A percentile compares a stretch with the other conserved stretches of the same genome.
Conservation (phyloP, 1,140 invertebrate genomes). For the Rhyzopertha dominica region DNA sequence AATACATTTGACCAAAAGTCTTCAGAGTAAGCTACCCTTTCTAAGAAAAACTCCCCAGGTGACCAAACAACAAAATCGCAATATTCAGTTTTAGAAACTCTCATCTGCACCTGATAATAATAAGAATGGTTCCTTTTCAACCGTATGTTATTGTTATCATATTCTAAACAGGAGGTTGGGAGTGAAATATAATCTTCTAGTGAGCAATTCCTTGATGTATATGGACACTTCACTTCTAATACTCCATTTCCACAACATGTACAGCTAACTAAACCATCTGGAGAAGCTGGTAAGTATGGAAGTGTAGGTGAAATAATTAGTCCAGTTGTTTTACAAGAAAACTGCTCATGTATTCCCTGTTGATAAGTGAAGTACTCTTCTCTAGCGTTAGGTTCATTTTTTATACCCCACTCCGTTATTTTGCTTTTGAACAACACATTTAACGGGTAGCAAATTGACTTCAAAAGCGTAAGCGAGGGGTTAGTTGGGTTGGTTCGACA, state of each 20-base stretch:
- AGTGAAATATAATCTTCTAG: constrained; percentile 1
- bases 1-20: constrained; percentile 8
- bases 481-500: not conserved
- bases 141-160: constrained; percentile 1
- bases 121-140: not conserved
- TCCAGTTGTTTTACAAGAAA: not conserved
- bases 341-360: constrained; percentile 1
- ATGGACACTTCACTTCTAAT: not conserved
- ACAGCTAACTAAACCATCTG: constrained; percentile 5
- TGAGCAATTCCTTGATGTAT: not conserved
- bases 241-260: not conserved
- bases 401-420: not conserved
- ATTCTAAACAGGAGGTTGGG: not conserved
- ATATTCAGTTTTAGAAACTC: not conserved
- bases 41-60: constrained; percentile 7
- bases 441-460: constrained; percentile 8
- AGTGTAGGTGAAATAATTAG: constrained; percentile 7
- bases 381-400: constrained; percentile 1
- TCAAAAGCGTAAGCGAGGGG: constrained; percentile 4
- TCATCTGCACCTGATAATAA: constrained; percentile 7
- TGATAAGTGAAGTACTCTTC: not conserved
- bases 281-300: not conserved
- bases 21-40: constrained; percentile 3
- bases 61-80: constrained; percentile 11
- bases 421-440: not conserved